Evolutionary conservation across 2,797 vertebrate genomes (phyloP), one percentile per base, ranked within the genome.

Genomic region (Antennarius maculatus): DNA sequence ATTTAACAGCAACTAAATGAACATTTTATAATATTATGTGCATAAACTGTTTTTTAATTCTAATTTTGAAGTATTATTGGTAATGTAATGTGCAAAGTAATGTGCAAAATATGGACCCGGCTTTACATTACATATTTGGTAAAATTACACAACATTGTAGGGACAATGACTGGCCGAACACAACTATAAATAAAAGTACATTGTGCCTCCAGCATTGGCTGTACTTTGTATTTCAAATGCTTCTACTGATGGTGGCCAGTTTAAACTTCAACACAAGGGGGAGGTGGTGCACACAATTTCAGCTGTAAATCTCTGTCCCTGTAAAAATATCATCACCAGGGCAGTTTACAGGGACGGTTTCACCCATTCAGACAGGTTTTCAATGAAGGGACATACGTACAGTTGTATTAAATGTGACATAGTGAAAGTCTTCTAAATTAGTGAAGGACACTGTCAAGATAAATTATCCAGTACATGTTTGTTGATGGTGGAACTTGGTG

Each of bases 211-310:
- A n/a, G 1, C 11, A 53, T 23, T 23, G 23, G 23, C 23, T 31
- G 5, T 4, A 8, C 6, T 15, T 5, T 17, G 8, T 7, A 6
- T 46, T 46, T 46, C 4, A 46, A 6, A 46, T 46, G n/a, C 6
- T 27, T 23, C 17, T 9, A 4, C 15, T 59, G 41, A 9, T 3
- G 13, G n/a, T 6, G 50, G 14, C 17, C 47, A 37, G 18, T 17
- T 59, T 13, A 48, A 46, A 16, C 39, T 49, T 76, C 18, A 76
- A 79, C 83, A 86, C 82, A 72, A 83, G 83, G 68, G 77, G 86
- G 80, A 58, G 79, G 79, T 37, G n/a, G 14, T 75, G 83, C 62
- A 37, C 62, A n/a, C 27, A 15, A 67, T 80, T 84, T 69, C n/a
- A 60, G 6, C 3, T n/a, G 13, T 6, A 47, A 70, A 68, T 1